Evolutionary conservation across 2,797 vertebrate species (phyloP).

Genomic region (Epinephelus coioides): DNA sequence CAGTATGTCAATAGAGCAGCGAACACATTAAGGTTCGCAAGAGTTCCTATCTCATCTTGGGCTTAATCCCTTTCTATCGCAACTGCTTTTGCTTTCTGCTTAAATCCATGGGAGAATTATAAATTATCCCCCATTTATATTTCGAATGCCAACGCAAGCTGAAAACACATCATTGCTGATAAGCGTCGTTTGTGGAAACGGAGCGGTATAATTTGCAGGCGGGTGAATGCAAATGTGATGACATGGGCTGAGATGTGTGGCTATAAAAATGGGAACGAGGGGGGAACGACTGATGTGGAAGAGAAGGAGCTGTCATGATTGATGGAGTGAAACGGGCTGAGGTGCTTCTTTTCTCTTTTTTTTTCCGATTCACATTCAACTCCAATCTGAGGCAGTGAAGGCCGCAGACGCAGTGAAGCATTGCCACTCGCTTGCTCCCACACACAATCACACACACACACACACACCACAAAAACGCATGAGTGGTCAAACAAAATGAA

Average conservation of each 20-base stretch:
- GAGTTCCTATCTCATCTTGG: constrained; percentile 70
- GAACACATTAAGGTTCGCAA: constrained; percentile 68
- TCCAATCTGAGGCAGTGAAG: constrained; percentile 76
- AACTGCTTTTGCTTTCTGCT: constrained; percentile 67
- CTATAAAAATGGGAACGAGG: constrained; percentile 72
- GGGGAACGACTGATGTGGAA: constrained; percentile 74
- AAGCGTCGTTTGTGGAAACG: constrained; percentile 77
- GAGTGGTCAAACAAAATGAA: constrained; percentile 81
- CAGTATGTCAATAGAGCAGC: constrained; percentile 65
- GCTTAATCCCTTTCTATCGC: constrained; percentile 67
- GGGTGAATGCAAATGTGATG: constrained; percentile 83
- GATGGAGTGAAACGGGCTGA: constrained; percentile 81
- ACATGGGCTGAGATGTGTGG: constrained; percentile 78
- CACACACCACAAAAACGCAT: constrained; percentile 65
- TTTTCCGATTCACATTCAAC: constrained; percentile 69
- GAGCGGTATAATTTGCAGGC: constrained; percentile 77
- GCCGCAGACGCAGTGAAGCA: constrained; percentile 73
- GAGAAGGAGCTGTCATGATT: constrained; percentile 82
- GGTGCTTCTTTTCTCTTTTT: constrained; percentile 70
- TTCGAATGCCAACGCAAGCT: constrained; percentile 76
- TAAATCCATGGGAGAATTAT: constrained; percentile 75
- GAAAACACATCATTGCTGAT: constrained; percentile 81
- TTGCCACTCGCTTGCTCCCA: constrained; percentile 26
- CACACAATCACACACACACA: constrained; percentile 30
- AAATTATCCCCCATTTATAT: constrained; percentile 81